Base-by-base conservation (phyloP, 2,797 vertebrate genomes). In the Anolis apletophallus region DNA sequence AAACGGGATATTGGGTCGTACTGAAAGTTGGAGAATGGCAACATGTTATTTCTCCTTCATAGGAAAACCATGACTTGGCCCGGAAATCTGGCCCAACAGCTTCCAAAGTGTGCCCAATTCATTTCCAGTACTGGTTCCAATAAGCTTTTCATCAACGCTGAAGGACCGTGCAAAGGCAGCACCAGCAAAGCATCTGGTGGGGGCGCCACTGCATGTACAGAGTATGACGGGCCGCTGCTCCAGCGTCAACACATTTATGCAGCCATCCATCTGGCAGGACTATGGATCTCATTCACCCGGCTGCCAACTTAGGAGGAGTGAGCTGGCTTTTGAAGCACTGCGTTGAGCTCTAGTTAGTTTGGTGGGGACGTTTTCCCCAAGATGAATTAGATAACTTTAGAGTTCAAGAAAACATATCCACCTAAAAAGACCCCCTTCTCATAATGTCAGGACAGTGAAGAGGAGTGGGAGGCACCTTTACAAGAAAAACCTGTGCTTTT, bases 221-320 rank as follows among this genome's bases (percentile, higher is more conserved):
- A 83, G 23, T 10, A 69, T 26, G 55, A 54, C 34, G n/a, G 57
- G 81, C 57, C 57, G 75, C 46, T 21, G 3, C 40, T 75, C 78
- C 57, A 32, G 23, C 69, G 32, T 32, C 34, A 82, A 84, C 82
- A 46, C 59, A 71, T 55, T 40, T 67, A 74, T 80, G 75, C 64
- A 83, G 36, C 81, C 86, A 83, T 79, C 46, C 67, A 77, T 87
- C 80, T 87, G 86, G 52, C 52, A 36, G 74, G 52, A 29, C 19
- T 40, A 52, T 46, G 5, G 6, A 13, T 32, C 46, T 34, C 74
- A 78, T 50, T 77, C 52, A 83, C 71, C 57, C 80, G 26, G 21
- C 69, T n/a, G 68, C 77, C 84, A 85, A 64, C 55, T 79, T 1
- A 36, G n/a, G 81, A 79, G 81, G 40, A 79, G 81, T 23, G 36